A percentile compares a stretch with the other conserved stretches of the same genome.
Evolutionary conservation across 2,113 vertebrate species (phyloP).

Genomic region (Aramus guarauna): DNA sequence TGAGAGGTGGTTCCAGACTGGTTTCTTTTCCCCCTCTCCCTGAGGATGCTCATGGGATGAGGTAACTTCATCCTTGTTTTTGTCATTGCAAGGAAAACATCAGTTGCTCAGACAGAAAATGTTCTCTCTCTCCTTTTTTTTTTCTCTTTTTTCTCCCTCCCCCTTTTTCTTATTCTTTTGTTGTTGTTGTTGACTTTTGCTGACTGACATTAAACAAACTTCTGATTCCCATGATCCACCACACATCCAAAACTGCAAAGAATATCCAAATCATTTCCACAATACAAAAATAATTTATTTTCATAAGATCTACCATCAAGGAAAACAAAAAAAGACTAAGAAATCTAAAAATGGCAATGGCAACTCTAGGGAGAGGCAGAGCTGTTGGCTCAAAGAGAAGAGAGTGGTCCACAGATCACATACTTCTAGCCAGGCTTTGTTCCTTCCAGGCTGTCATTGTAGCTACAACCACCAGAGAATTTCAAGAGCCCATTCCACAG

Average conservation of each 20-base stretch:
- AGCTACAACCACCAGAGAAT: background rate
- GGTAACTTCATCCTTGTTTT: slow-evolving; percentile 58
- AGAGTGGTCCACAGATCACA: background rate
- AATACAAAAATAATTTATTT: background rate
- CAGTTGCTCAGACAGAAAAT: background rate
- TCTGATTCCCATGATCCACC: background rate
- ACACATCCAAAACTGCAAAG: background rate
- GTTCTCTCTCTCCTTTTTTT: background rate
- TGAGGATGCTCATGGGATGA: slow-evolving; percentile 39
- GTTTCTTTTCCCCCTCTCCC: background rate
- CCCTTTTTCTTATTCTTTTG: background rate
- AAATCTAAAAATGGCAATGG: background rate
- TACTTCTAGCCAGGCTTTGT: background rate
- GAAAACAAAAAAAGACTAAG: background rate
- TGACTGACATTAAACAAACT: background rate
- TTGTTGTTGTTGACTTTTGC: background rate
- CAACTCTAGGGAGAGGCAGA: background rate
- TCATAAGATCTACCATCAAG: background rate
- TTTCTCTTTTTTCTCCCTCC: background rate
- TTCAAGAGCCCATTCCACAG: background rate
- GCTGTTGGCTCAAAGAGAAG: background rate
- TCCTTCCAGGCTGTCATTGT: background rate
- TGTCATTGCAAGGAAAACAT: slow-evolving; percentile 44
- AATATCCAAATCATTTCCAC: background rate
- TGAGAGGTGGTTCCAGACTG: slow-evolving; percentile 13